Evolutionary conservation across 2,797 vertebrate species (phyloP).

Genomic region (Falco biarmicus): DNA sequence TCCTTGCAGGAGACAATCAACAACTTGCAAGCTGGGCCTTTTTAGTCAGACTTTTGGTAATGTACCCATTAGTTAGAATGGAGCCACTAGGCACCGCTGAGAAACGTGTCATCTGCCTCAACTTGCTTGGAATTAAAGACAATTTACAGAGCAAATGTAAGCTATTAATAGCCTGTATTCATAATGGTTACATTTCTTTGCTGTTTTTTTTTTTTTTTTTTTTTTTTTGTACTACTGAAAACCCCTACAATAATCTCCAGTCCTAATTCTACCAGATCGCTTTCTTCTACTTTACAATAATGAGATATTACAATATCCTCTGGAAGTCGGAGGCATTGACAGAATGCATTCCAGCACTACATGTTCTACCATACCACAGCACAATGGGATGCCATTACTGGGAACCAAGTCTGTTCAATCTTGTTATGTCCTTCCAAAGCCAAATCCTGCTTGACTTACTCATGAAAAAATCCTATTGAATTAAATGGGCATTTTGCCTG

Average conservation of each 20-base stretch:
- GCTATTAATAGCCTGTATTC: constrained; percentile 52
- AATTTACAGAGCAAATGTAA: constrained; percentile 18
- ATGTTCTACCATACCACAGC: constrained; percentile 49
- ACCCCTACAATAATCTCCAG: constrained; percentile 42
- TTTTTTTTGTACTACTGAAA: constrained; percentile 12
- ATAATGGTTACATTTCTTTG: constrained; percentile 30
- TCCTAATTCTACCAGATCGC: constrained; percentile 50
- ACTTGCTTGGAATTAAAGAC: constrained; percentile 19
- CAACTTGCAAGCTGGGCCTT: neutral
- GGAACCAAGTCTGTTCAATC: constrained; percentile 60
- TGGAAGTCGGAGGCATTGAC: constrained; percentile 45
- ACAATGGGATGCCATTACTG: constrained; percentile 39
- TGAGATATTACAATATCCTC: constrained; percentile 59
- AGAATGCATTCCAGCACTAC: constrained; percentile 52
- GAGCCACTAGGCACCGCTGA: neutral
- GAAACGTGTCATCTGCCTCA: constrained; percentile 16
- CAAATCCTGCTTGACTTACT: constrained; percentile 68
- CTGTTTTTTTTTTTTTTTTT: constrained; percentile 14
- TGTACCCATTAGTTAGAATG: neutral
- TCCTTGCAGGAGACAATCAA: neutral
- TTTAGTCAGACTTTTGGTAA: neutral
- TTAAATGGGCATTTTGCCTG: constrained; percentile 62
- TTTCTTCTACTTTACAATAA: constrained; percentile 52
- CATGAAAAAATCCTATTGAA: constrained; percentile 54
- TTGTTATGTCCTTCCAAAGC: constrained; percentile 60